Evolutionary conservation across 2,888 invertebrate species (phyloP).

Genomic region (Alsophila aescularia): DNA sequence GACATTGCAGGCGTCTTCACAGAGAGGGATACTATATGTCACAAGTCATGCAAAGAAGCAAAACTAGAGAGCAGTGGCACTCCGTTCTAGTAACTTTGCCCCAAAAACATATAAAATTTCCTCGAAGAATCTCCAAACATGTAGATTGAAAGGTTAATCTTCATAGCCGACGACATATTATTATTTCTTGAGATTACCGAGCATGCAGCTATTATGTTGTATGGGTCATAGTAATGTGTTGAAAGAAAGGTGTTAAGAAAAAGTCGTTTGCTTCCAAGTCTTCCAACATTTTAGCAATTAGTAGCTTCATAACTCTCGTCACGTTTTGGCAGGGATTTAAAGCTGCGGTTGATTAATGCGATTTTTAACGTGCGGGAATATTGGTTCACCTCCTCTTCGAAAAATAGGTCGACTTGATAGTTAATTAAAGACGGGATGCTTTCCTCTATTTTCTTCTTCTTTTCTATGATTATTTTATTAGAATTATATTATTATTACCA

Average conservation of each 20-base stretch:
- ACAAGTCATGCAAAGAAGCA: too few species aligned
- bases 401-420: slow-evolving; percentile 15
- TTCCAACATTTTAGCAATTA: slow-evolving; percentile 41
- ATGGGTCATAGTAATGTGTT: slow-evolving; percentile 10
- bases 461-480: neutral
- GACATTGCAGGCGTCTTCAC: too few species aligned
- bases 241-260: slow-evolving; percentile 24
- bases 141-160: too few species aligned
- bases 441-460: neutral
- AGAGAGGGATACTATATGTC: too few species aligned
- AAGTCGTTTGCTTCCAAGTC: slow-evolving; percentile 1
- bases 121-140: too few species aligned
- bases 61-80: too few species aligned
- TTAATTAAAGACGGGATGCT: neutral
- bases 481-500: too few species aligned
- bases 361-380: slow-evolving; percentile 31
- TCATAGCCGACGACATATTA: too few species aligned
- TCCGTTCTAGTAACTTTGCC: too few species aligned
- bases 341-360: slow-evolving; percentile 41
- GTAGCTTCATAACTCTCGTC: slow-evolving; percentile 44
- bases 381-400: slow-evolving; percentile 9
- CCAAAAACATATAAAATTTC: too few species aligned
- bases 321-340: slow-evolving; percentile 46
- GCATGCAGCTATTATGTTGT: neutral
- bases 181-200: neutral